phyloP scores from a whole-genome alignment of 2,113 vertebrate genomes.

The Hippocampus guttulatus region DNA sequence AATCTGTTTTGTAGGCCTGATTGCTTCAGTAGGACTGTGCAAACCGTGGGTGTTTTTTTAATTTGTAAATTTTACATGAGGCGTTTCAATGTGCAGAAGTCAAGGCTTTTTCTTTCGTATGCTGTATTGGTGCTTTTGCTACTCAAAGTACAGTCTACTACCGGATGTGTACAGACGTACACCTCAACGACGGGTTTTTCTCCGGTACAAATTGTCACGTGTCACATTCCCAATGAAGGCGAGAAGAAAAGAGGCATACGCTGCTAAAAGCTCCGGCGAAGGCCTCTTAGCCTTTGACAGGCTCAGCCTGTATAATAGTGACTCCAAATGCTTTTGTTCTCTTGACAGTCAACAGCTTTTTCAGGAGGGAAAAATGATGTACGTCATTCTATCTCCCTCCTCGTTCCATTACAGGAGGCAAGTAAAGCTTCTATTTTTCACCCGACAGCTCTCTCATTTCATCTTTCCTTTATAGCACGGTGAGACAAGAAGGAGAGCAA shows the following conservation, averaged over 20 bases:
- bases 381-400: conserved; percentile 23
- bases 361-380: conserved; percentile 41
- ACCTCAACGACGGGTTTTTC: neutral
- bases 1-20: neutral
- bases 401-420: conserved; percentile 35
- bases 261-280: conserved; percentile 27
- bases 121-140: no score
- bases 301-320: conserved; percentile 20
- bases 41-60: neutral
- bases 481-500: conserved; percentile 42
- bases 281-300: conserved; percentile 25
- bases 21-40: neutral
- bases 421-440: conserved; percentile 43
- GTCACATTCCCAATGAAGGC: neutral
- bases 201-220: neutral
- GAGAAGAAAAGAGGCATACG: neutral
- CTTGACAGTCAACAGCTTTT: conserved; percentile 43
- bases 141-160: no score
- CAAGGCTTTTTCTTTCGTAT: no score
- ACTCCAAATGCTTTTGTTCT: conserved; percentile 41
- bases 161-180: neutral
- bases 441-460: conserved; percentile 47
- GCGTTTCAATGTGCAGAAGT: no score
- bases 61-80: no score
- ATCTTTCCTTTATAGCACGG: conserved; percentile 35